Percentiles rank a stretch among this genome's conserved stretches.
Evolutionary conservation across 2,113 vertebrate genomes (phyloP).

Genomic region (Sialia sialis): DNA sequence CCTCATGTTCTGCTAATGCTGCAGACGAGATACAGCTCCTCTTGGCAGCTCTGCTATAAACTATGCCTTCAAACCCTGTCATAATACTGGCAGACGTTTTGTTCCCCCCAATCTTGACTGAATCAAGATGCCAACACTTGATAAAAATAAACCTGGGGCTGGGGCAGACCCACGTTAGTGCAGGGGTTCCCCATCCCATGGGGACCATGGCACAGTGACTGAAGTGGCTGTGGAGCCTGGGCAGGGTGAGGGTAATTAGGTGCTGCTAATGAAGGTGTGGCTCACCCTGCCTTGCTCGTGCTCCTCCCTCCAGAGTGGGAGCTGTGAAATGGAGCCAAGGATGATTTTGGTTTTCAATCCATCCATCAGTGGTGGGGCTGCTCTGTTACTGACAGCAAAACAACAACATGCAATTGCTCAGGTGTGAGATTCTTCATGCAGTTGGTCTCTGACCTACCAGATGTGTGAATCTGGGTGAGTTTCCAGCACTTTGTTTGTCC

Average conservation of each 20-base stretch:
- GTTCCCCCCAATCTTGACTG: not conserved
- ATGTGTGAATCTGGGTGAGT: not conserved
- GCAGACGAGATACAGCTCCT: slow-evolving; percentile 8
- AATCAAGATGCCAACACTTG: not conserved
- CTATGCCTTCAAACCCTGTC: slow-evolving; percentile 26
- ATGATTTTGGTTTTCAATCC: not conserved
- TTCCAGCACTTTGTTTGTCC: not conserved
- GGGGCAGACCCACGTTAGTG: not conserved
- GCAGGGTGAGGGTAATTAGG: fast-evolving
- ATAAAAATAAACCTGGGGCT: not conserved
- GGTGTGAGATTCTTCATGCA: fast-evolving
- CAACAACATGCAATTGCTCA: fast-evolving
- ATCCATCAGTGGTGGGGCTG: not conserved
- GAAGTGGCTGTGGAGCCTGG: fast-evolving
- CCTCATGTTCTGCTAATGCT: not conserved
- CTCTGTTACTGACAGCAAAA: not conserved
- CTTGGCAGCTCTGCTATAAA: slow-evolving; percentile 25
- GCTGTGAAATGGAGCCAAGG: not conserved
- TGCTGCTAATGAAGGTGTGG: not conserved
- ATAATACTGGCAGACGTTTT: not conserved
- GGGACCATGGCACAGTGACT: fast-evolving
- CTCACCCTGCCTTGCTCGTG: not conserved
- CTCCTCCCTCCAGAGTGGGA: not conserved
- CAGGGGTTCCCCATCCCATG: not conserved
- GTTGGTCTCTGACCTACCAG: not conserved